phyloP scores from a whole-genome alignment of 2,113 vertebrate species.

The Strix aluco region DNA sequence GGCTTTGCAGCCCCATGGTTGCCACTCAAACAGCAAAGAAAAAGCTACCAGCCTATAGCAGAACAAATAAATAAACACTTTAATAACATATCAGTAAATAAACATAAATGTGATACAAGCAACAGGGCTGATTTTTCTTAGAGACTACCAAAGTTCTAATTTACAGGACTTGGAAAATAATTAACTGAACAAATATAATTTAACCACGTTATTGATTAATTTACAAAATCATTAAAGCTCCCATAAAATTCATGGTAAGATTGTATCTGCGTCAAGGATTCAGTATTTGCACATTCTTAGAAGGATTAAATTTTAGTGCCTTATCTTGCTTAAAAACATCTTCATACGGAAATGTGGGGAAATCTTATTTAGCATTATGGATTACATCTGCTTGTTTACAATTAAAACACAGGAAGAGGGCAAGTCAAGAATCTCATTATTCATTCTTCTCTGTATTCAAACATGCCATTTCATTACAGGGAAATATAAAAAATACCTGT shows the following conservation, averaged over 20 bases:
- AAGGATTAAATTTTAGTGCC: conserved; percentile 55
- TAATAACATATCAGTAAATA: neutral
- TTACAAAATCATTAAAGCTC: conserved; percentile 68
- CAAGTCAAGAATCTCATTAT: neutral
- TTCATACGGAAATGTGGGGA: neutral
- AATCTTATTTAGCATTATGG: neutral
- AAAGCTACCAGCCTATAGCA: neutral
- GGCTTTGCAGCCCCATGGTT: neutral
- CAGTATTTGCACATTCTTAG: conserved; percentile 48
- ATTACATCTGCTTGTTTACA: conserved; percentile 29
- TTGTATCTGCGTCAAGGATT: conserved; percentile 23
- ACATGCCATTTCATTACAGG: neutral
- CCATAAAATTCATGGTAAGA: conserved; percentile 52
- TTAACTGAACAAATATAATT: conserved; percentile 69
- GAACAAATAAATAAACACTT: neutral
- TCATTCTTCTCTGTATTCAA: neutral
- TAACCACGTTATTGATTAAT: conserved; percentile 70
- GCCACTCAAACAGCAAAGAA: neutral
- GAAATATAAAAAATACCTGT: neutral
- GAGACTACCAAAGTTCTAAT: neutral
- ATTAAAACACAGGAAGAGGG: neutral
- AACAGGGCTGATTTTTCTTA: neutral
- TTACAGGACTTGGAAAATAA: conserved; percentile 65
- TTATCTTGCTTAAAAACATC: conserved; percentile 57
- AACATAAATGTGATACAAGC: neutral